These are phyloP conservation scores for Centropus bengalensis DNA, from an alignment of 2,113 vertebrate genomes.

Conservation along the genomic window DNA sequence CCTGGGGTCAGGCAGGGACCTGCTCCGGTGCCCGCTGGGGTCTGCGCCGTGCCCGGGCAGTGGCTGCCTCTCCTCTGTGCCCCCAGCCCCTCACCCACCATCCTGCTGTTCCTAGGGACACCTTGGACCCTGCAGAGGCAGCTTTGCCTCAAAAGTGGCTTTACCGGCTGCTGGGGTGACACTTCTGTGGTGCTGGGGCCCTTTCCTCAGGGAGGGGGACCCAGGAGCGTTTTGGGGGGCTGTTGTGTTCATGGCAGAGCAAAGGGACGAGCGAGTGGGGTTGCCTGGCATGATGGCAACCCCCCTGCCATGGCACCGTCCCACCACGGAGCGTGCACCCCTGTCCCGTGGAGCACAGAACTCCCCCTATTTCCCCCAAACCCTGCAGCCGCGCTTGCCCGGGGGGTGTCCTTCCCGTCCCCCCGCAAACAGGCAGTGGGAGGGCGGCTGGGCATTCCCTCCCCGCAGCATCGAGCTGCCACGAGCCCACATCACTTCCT, in stretches of 20 bases:
- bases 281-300: background rate
- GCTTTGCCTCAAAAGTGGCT: background rate
- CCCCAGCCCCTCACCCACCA: rapidly evolving
- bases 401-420: rapidly evolving
- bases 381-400: rapidly evolving
- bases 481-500: slow-evolving; percentile 70
- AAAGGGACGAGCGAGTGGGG: background rate
- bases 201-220: rapidly evolving
- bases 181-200: rapidly evolving
- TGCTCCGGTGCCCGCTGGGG: background rate
- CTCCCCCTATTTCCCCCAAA: background rate
- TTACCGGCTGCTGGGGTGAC: background rate
- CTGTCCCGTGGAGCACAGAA: rapidly evolving
- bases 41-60: rapidly evolving
- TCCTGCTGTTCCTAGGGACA: background rate
- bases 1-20: rapidly evolving
- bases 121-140: background rate
- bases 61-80: background rate
- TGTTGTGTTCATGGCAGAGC: background rate
- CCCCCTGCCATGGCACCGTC: background rate
- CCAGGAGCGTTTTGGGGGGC: background rate
- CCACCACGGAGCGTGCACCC: rapidly evolving
- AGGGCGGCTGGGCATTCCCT: background rate
- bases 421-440: background rate
- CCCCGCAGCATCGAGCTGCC: background rate